A percentile compares a stretch with the other conserved stretches of the same genome.
These are phyloP conservation scores for Hyperoplus lanceolatus DNA, from an alignment of 2,797 vertebrate species.

Conservation along the genomic window DNA sequence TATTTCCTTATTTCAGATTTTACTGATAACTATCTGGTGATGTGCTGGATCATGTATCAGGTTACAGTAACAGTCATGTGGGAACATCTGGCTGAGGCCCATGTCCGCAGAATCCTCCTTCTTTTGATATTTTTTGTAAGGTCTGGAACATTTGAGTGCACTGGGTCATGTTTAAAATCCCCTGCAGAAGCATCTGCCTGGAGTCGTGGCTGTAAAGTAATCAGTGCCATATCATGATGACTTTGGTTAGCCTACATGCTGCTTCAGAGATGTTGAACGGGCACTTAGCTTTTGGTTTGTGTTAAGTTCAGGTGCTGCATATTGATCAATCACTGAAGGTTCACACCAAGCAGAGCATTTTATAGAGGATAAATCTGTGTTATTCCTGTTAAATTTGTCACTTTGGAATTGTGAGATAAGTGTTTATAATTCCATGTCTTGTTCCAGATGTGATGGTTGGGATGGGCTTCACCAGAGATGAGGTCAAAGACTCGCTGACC, in stretches of 20 bases:
- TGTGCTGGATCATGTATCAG: background rate
- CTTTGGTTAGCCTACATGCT: background rate
- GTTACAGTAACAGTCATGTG: background rate
- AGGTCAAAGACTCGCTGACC: slow-evolving; percentile 91
- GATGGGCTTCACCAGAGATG: slow-evolving; percentile 93
- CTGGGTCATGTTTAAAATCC: background rate
- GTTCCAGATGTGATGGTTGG: slow-evolving; percentile 93
- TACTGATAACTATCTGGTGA: background rate
- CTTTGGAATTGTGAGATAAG: background rate
- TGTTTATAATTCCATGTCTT: background rate
- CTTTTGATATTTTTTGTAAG: background rate
- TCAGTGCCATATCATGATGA: background rate
- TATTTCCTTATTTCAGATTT: background rate
- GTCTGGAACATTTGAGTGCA: background rate
- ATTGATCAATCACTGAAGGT: background rate
- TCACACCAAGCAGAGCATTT: background rate
- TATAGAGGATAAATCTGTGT: background rate
- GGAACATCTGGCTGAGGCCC: background rate
- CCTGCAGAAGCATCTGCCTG: background rate
- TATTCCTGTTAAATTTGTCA: background rate
- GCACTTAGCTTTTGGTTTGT: background rate
- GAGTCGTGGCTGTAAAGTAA: background rate
- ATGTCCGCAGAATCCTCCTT: background rate
- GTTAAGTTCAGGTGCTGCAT: background rate
- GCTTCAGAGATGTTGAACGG: background rate